Conservation (phyloP, 2,888 invertebrate species). For the Scrobipalpa atriplicella region DNA sequence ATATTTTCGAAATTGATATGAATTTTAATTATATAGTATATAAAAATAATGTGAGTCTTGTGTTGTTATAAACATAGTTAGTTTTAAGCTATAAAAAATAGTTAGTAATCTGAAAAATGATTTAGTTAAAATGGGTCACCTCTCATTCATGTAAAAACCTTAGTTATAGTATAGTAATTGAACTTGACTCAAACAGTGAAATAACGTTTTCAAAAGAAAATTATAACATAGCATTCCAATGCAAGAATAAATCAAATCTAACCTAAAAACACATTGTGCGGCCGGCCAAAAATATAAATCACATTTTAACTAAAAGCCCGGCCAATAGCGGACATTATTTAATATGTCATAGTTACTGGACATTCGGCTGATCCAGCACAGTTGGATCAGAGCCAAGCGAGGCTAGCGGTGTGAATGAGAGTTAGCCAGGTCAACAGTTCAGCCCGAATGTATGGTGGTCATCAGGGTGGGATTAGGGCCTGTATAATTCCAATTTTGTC, state of each 20-base stretch:
- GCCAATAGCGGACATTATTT: background rate
- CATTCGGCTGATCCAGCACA: slow-evolving; percentile 5
- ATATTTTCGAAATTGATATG: too few species aligned
- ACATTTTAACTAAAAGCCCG: slow-evolving; percentile 8
- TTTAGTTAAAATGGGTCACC: too few species aligned
- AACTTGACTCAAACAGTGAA: too few species aligned
- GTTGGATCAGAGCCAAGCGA: background rate
- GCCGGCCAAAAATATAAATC: slow-evolving; percentile 2
- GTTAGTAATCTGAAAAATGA: too few species aligned
- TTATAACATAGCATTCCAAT: background rate
- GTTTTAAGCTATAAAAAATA: too few species aligned
- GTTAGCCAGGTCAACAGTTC: slow-evolving; percentile 11
- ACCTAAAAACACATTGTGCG: background rate
- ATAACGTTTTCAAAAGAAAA: too few species aligned
- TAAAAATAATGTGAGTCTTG: too few species aligned
- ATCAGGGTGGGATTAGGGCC: background rate
- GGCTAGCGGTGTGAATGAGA: slow-evolving; percentile 7
- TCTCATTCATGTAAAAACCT: too few species aligned
- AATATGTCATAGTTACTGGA: slow-evolving; percentile 8
- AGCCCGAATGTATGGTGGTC: slow-evolving; percentile 3
- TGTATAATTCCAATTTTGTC: background rate
- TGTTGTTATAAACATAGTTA: too few species aligned
- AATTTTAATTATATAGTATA: too few species aligned
- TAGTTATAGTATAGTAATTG: too few species aligned
- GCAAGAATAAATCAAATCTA: slow-evolving; percentile 7